phyloP scores from a whole-genome alignment of 1,140 invertebrate genomes.

The Microvelia longipes region DNA sequence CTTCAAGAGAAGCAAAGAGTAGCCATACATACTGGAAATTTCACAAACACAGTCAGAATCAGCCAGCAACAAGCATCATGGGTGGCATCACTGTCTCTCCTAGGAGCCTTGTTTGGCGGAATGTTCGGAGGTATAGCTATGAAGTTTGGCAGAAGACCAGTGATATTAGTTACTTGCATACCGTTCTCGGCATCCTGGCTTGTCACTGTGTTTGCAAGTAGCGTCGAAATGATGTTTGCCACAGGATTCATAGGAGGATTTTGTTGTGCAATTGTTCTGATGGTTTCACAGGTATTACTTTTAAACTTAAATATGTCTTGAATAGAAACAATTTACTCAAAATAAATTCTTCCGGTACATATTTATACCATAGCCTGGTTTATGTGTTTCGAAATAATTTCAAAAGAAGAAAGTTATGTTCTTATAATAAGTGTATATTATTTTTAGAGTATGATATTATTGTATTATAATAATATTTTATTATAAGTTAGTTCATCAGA shows the following conservation, averaged over 20 bases:
- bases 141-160: slow-evolving; percentile 48
- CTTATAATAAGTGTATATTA: too few relatives aligned
- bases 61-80: slow-evolving; percentile 62
- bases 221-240: slow-evolving; percentile 56
- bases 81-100: slow-evolving; percentile 61
- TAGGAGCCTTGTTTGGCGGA: slow-evolving; percentile 55
- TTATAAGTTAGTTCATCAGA: too few relatives aligned
- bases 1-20: slow-evolving; percentile 44
- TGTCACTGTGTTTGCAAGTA: slow-evolving; percentile 52
- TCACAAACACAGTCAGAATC: slow-evolving; percentile 38
- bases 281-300: slow-evolving; percentile 51
- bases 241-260: slow-evolving; percentile 65
- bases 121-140: slow-evolving; percentile 58
- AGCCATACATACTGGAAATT: slow-evolving; percentile 18
- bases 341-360: too few relatives aligned
- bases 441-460: too few relatives aligned
- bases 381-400: background rate
- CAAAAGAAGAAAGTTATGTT: too few relatives aligned
- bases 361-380: background rate
- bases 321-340: background rate
- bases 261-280: slow-evolving; percentile 58
- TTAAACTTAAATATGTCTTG: background rate
- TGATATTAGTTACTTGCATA: slow-evolving; percentile 48
- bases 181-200: slow-evolving; percentile 61
- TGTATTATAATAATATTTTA: too few relatives aligned